Conservation (phyloP, 2,888 invertebrate species). For the Idaea aversata region DNA sequence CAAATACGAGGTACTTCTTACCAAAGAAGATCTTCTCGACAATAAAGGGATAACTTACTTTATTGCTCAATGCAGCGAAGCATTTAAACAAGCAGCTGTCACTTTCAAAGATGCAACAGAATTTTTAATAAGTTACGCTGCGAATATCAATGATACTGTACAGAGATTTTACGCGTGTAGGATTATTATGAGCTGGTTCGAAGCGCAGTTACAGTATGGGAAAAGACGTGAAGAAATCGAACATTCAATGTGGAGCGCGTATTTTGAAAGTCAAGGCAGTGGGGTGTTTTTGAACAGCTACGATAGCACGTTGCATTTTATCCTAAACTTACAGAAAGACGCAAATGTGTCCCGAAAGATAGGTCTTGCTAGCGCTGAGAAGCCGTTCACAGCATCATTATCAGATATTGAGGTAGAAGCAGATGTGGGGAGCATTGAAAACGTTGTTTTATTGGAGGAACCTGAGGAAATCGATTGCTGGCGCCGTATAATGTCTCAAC, state of each 20-base stretch:
- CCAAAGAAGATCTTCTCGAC: constrained; percentile 53
- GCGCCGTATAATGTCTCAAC: constrained; percentile 72
- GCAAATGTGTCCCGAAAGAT: constrained; percentile 49
- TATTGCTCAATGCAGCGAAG: constrained; percentile 82
- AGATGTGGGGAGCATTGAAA: constrained; percentile 67
- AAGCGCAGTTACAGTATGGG: constrained; percentile 64
- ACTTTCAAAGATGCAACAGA: constrained; percentile 81
- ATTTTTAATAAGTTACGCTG: constrained; percentile 81
- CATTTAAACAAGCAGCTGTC: constrained; percentile 81
- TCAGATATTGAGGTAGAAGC: constrained; percentile 71
- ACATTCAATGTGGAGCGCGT: constrained; percentile 72
- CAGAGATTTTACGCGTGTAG: constrained; percentile 78
- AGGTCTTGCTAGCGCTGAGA: constrained; percentile 50
- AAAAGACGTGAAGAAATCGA: constrained; percentile 64
- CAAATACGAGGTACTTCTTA: constrained; percentile 62
- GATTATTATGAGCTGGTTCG: constrained; percentile 73
- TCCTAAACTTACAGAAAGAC: constrained; percentile 64
- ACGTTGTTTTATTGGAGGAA: constrained; percentile 59
- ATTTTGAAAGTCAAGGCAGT: constrained; percentile 52
- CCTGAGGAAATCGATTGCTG: constrained; percentile 64
- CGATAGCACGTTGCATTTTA: constrained; percentile 58
- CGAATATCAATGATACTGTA: constrained; percentile 60
- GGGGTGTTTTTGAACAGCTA: constrained; percentile 56
- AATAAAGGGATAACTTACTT: constrained; percentile 69
- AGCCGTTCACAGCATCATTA: constrained; percentile 59